Evolutionary conservation across 2,797 vertebrate genomes (phyloP).

Genomic region (Propithecus deckenii): DNA sequence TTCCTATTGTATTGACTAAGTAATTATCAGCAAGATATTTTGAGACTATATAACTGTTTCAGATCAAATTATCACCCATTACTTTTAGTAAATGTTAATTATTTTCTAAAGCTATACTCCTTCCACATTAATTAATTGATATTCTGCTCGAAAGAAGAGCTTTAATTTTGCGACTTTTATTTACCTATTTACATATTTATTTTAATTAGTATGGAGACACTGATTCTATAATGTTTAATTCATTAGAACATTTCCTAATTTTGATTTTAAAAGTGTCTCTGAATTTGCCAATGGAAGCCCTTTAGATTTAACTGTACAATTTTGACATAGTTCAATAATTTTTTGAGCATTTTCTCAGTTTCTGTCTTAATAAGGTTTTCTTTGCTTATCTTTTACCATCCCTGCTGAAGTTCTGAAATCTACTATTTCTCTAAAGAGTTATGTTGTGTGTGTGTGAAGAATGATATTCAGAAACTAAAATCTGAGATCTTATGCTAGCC

Average conservation of each 20-base stretch:
- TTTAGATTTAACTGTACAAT: not conserved
- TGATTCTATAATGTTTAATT: not conserved
- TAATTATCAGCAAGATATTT: not conserved
- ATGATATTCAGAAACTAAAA: not conserved
- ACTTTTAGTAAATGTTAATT: not conserved
- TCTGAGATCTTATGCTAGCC: too few relatives aligned
- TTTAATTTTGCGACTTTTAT: not conserved
- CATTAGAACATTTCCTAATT: not conserved
- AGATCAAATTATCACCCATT: not conserved
- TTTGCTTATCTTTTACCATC: too few relatives aligned
- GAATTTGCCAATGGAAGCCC: not conserved
- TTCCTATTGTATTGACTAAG: not conserved
- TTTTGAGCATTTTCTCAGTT: not conserved
- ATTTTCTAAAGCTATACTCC: not conserved
- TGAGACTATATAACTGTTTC: not conserved
- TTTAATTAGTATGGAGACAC: not conserved
- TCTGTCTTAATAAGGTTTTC: not conserved
- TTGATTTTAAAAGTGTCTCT: not conserved
- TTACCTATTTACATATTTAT: not conserved
- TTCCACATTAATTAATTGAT: not conserved
- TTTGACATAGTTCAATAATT: not conserved
- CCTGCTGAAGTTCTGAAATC: not conserved
- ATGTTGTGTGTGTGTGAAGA: not conserved
- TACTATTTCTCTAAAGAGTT: not conserved
- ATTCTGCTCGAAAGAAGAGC: not conserved